Evolutionary conservation across 2,888 invertebrate genomes (phyloP).

Genomic region (Mayetiola destructor): DNA sequence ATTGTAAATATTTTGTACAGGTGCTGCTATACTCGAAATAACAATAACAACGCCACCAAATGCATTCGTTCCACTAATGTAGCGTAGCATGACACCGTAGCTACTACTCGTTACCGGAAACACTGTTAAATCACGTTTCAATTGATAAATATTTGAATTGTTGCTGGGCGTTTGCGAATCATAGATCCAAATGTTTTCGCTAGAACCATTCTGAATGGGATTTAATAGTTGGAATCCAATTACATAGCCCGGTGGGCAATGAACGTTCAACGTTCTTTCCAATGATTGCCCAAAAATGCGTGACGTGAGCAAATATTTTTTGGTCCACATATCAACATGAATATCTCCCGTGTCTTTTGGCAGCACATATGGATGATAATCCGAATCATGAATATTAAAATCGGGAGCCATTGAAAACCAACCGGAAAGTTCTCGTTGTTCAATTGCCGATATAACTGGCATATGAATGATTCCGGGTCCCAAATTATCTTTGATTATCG

Average conservation of each 20-base stretch:
- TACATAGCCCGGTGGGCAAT: conserved; percentile 68
- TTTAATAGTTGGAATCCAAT: conserved; percentile 81
- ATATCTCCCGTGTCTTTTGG: conserved; percentile 48
- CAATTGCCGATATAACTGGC: conserved; percentile 65
- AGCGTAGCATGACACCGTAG: conserved; percentile 64
- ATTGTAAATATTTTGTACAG: conserved; percentile 56
- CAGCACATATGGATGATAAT: conserved; percentile 58
- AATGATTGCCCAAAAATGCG: conserved; percentile 44
- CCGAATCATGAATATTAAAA: conserved; percentile 48
- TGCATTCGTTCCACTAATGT: conserved; percentile 62
- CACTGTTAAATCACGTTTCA: conserved; percentile 68
- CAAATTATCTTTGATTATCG: conserved; percentile 66
- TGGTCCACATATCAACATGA: conserved; percentile 54
- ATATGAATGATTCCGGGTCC: conserved; percentile 85
- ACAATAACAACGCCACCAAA: conserved; percentile 70
- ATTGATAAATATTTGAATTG: conserved; percentile 55
- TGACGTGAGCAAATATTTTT: conserved; percentile 67
- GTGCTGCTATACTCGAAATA: conserved; percentile 57
- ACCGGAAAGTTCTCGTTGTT: conserved; percentile 82
- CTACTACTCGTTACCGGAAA: conserved; percentile 83
- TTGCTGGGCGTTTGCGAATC: conserved; percentile 56
- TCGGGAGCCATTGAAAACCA: conserved; percentile 70
- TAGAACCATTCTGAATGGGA: conserved; percentile 75
- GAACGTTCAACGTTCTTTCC: conserved; percentile 44
- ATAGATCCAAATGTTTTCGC: conserved; percentile 66